Evolutionary conservation across 2,797 vertebrate species (phyloP).

Genomic region (Cyprinella venusta): DNA sequence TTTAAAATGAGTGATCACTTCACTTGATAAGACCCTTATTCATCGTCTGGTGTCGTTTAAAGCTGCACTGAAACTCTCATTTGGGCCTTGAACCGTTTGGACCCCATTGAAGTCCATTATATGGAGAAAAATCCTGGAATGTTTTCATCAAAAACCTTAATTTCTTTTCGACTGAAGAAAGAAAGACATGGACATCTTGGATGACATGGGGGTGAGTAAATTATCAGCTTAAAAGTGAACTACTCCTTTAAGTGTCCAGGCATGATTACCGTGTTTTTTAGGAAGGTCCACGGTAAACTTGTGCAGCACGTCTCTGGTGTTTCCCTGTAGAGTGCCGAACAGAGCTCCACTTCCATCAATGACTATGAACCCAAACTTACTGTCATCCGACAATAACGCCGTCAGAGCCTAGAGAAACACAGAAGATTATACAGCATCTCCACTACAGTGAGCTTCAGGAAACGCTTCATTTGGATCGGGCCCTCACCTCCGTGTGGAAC

Average conservation of each 20-base stretch:
- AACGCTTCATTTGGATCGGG: slow-evolving; percentile 60
- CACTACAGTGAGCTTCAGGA: not conserved
- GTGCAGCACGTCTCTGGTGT: slow-evolving; percentile 98
- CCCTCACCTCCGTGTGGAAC: slow-evolving; percentile 95
- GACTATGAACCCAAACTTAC: slow-evolving; percentile 99
- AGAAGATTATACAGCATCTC: not conserved
- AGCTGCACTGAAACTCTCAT: too few relatives aligned
- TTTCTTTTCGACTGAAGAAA: too few relatives aligned
- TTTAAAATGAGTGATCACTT: too few relatives aligned
- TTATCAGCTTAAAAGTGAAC: too few relatives aligned
- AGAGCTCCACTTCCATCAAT: slow-evolving; percentile 97
- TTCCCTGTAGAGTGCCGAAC: slow-evolving; percentile 97
- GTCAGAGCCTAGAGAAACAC: slow-evolving; percentile 87
- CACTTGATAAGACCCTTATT: too few relatives aligned
- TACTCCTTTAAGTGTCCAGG: not conserved
- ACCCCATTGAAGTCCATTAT: too few relatives aligned
- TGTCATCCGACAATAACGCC: slow-evolving; percentile 95
- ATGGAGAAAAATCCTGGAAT: too few relatives aligned
- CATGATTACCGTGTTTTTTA: slow-evolving; percentile 93
- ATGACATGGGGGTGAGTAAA: too few relatives aligned
- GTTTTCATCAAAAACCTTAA: too few relatives aligned
- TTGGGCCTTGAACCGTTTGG: too few relatives aligned
- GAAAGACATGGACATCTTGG: too few relatives aligned
- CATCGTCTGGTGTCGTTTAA: too few relatives aligned
- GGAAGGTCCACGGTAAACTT: slow-evolving; percentile 99